A percentile compares a stretch with the other conserved stretches of the same genome.
phyloP scores from a whole-genome alignment of 2,888 invertebrate species.

The Leptopilina myrica region DNA sequence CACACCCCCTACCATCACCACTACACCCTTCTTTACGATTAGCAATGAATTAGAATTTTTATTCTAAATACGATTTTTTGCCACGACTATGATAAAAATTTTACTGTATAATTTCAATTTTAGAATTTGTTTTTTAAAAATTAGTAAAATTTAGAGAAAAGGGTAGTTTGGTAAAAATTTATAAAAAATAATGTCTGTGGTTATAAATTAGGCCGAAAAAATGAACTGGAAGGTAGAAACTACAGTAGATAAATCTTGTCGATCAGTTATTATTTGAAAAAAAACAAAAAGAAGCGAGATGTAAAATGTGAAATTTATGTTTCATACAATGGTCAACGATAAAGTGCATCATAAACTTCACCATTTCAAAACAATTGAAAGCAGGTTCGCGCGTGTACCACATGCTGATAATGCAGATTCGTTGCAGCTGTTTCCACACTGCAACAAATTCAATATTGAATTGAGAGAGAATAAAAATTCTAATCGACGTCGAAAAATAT shows the following conservation, averaged over 20 bases:
- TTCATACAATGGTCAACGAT: conserved; percentile 31
- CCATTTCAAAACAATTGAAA: conserved; percentile 40
- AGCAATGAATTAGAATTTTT: not conserved
- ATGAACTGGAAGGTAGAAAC: conserved; percentile 1
- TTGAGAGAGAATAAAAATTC: no score
- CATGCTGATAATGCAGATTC: conserved; percentile 69
- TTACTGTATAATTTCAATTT: no score
- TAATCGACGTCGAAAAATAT: no score
- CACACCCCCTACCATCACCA: no score
- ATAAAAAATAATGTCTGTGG: no score
- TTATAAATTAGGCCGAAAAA: no score
- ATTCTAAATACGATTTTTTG: no score
- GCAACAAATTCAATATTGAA: conserved; percentile 8
- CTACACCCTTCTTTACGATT: no score
- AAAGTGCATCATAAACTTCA: conserved; percentile 36
- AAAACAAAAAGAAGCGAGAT: not conserved
- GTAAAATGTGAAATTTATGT: conserved; percentile 38
- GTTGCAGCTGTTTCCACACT: conserved; percentile 65
- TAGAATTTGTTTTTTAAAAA: no score
- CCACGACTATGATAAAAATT: no score
- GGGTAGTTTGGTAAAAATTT: no score
- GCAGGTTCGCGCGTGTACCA: conserved; percentile 54
- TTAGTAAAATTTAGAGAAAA: no score
- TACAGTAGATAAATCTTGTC: conserved; percentile 8
- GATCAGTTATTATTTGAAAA: not conserved